Conservation (phyloP, 2,888 invertebrate species). For the Archips xylosteana region DNA sequence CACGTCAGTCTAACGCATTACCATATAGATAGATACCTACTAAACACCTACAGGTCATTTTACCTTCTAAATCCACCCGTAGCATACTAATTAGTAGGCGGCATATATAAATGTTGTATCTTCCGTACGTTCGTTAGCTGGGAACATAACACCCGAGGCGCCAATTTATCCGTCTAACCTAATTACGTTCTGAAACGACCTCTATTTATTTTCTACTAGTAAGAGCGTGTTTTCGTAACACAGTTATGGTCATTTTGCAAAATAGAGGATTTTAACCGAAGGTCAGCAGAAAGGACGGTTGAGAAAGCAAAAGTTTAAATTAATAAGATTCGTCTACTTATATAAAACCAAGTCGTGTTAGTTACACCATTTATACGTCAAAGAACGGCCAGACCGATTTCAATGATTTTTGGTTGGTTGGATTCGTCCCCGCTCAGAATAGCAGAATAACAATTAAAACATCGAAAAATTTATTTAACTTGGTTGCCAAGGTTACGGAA, state of each 20-base stretch:
- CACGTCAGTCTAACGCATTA: background rate
- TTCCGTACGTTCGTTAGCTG: constrained; percentile 57
- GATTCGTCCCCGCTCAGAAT: too few relatives aligned
- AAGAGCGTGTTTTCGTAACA: constrained; percentile 28
- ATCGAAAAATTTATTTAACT: too few relatives aligned
- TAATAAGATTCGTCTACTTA: too few relatives aligned
- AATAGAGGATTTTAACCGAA: background rate
- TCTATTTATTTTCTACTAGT: constrained; percentile 60
- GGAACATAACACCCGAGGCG: constrained; percentile 64
- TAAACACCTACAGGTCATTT: constrained; percentile 27
- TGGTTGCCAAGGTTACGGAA: too few relatives aligned
- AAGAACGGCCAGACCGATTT: too few relatives aligned
- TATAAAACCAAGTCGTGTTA: too few relatives aligned
- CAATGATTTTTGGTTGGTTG: too few relatives aligned
- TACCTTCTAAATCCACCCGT: constrained; percentile 40
- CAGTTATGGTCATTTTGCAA: constrained; percentile 5
- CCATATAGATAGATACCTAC: background rate
- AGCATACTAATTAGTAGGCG: constrained; percentile 42
- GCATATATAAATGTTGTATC: constrained; percentile 45
- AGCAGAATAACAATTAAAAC: too few relatives aligned
- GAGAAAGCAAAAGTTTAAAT: too few relatives aligned
- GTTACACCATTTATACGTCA: too few relatives aligned
- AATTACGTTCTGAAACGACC: constrained; percentile 66
- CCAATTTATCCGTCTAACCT: constrained; percentile 69
- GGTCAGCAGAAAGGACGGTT: background rate